Base-by-base conservation (phyloP, 2,888 invertebrate genomes). In the Argynnis bischoffii region DNA sequence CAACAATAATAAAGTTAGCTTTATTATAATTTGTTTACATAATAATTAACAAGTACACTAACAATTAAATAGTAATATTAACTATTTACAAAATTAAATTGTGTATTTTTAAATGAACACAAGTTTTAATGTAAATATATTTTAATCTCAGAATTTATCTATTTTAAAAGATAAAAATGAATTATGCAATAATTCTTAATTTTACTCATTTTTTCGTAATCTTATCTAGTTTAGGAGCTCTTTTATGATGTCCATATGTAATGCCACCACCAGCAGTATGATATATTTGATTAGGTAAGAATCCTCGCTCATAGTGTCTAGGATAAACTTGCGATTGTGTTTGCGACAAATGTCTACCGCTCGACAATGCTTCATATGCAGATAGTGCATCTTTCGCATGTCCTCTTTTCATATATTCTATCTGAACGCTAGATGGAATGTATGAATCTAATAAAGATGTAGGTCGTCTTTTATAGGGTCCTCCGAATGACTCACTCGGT, bases 361-460 rank as follows among this genome's bases (percentile, higher is more conserved):
- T 87, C 0, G 91, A 84, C 63, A 93, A 74, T 3, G 90, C 88
- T 47, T 93, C 93, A 53, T 91, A 93, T 0, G 89, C 86, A 1
- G 84, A 77, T 15, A 87, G 55, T 6, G 92, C 90, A 71, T 93
- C 92, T 70, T 88, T 91, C 6, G 85, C 79, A 55, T 84, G 82
- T 51, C 93, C 93, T 75, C 90, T 80, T 72, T 92, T 93, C 56
- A 93, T 74, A 59, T 93, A 93, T 73, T 93, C 92, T 31, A 88
- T 71, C 75, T 93, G 93, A 67, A 94, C 78, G 76, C 92, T 92
- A 48, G 94, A 94, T 55, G 94, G 95, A 66, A 94, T 91, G 64
- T 94, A 94, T 0, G 95, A 94, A 56, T 94, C 94, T 6, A 94
- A 76, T 59, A 95, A 81, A 6, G 94, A 94, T 5, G 90, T 87